Evolutionary conservation across 2,888 invertebrate species (phyloP).

Genomic region (Dinocampus coccinellae): DNA sequence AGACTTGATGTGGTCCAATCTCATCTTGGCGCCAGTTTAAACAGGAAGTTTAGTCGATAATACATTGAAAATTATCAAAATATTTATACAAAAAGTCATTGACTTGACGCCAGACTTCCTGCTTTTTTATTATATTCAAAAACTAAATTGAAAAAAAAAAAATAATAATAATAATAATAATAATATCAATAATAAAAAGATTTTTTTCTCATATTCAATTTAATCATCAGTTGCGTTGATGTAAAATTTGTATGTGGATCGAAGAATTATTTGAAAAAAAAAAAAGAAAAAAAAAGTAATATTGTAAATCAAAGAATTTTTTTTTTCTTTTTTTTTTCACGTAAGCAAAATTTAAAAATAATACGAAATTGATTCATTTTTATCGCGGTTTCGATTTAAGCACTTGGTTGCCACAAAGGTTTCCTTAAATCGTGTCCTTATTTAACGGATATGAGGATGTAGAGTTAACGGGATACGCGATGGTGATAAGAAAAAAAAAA

Average conservation of each 20-base stretch:
- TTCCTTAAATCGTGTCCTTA: slow-evolving; percentile 58
- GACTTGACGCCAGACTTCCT: slow-evolving; percentile 24
- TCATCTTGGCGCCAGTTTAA: slow-evolving; percentile 44
- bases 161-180: too few relatives aligned
- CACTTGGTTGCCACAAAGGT: slow-evolving; percentile 54
- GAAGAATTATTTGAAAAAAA: background rate
- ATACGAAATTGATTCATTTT: slow-evolving; percentile 22
- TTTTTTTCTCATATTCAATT: too few relatives aligned
- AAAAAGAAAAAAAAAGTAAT: background rate
- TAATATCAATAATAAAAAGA: too few relatives aligned
- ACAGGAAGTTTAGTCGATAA: slow-evolving; percentile 39
- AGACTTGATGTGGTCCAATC: slow-evolving; percentile 34
- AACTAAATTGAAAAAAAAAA: too few relatives aligned
- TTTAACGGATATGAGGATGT: slow-evolving; percentile 62
- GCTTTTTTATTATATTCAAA: slow-evolving; percentile 4
- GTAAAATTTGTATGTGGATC: too few relatives aligned
- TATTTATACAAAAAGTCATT: slow-evolving; percentile 11
- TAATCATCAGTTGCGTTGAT: too few relatives aligned
- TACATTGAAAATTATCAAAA: slow-evolving; percentile 20
- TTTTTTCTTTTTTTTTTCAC: too few relatives aligned
- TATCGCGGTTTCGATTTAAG: slow-evolving; percentile 61
- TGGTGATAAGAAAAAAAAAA: slow-evolving; percentile 45
- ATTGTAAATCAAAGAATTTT: too few relatives aligned
- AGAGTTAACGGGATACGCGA: slow-evolving; percentile 50
- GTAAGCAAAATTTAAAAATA: too few relatives aligned